Evolutionary conservation across 2,113 vertebrate genomes (phyloP).

Genomic region (Sphaerodactylus townsendi): DNA sequence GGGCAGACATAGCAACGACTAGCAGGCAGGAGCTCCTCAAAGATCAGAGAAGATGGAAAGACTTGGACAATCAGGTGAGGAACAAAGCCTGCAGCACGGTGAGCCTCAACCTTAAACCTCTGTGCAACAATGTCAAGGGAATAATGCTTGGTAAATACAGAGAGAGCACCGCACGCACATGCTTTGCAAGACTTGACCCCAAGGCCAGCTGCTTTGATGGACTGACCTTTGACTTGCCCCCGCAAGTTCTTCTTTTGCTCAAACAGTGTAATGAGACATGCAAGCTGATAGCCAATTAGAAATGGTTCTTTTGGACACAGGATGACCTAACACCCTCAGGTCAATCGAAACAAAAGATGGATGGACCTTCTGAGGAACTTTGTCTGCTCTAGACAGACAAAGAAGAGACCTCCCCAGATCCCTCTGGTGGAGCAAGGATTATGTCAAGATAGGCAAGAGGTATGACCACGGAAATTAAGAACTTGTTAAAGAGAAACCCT

Average conservation of each 20-base stretch:
- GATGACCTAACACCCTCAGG: conserved; percentile 67
- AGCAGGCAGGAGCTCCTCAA: conserved; percentile 33
- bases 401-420: conserved; percentile 61
- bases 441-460: conserved; percentile 35
- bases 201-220: conserved; percentile 59
- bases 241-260: conserved; percentile 44
- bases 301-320: conserved; percentile 70
- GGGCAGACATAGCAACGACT: conserved; percentile 30
- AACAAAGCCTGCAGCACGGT: conserved; percentile 33
- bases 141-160: conserved; percentile 59
- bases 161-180: conserved; percentile 48
- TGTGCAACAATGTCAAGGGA: conserved; percentile 61
- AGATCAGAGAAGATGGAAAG: conserved; percentile 52
- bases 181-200: conserved; percentile 55
- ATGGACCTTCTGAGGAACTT: conserved; percentile 67
- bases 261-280: conserved; percentile 71
- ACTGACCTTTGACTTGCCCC: conserved; percentile 51
- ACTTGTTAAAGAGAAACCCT: conserved; percentile 50
- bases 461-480: conserved; percentile 52
- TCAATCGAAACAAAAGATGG: conserved; percentile 72
- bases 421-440: conserved; percentile 54
- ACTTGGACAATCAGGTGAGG: conserved; percentile 52
- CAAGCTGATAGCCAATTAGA: conserved; percentile 72
- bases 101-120: conserved; percentile 56
- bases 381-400: conserved; percentile 64